Conservation (phyloP, 2,888 invertebrate genomes). For the Lampropteryx suffumata region DNA sequence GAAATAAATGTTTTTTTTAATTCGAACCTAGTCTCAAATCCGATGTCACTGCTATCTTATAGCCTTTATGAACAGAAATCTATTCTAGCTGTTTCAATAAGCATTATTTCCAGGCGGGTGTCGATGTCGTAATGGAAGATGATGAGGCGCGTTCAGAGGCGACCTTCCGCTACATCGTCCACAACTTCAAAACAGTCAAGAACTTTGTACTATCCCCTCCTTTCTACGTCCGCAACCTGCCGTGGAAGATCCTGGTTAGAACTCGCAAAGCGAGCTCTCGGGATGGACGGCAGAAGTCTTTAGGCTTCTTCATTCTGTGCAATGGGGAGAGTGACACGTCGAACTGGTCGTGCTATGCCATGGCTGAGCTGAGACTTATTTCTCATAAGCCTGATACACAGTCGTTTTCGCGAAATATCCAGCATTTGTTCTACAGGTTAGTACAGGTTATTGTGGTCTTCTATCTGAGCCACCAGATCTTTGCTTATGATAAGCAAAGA, state of each 20-base stretch:
- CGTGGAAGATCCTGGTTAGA: conserved; percentile 99
- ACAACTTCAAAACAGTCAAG: conserved; percentile 94
- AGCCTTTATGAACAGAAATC: too few species aligned
- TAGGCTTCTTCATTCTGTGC: conserved; percentile 96
- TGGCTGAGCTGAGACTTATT: conserved; percentile 95
- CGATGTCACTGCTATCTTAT: too few species aligned
- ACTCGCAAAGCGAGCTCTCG: conserved; percentile 90
- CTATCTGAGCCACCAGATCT: too few species aligned
- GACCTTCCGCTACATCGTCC: conserved; percentile 94
- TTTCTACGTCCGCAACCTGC: conserved; percentile 96
- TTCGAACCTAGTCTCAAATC: too few species aligned
- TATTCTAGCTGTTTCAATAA: not conserved
- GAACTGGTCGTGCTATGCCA: conserved; percentile 99
- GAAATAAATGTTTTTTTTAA: too few species aligned
- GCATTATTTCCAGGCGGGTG: conserved; percentile 49
- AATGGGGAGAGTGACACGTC: conserved; percentile 99
- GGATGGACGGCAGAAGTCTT: conserved; percentile 87
- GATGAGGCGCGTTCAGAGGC: conserved; percentile 97
- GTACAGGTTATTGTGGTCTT: too few species aligned
- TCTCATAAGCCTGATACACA: conserved; percentile 94
- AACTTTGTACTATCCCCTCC: conserved; percentile 93
- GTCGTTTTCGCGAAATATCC: conserved; percentile 94
- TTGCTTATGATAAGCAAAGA: too few species aligned
- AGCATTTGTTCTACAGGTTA: conserved; percentile 97
- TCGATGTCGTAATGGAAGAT: conserved; percentile 86